Conservation (phyloP, 2,888 invertebrate species). For the Volucella inflata region DNA sequence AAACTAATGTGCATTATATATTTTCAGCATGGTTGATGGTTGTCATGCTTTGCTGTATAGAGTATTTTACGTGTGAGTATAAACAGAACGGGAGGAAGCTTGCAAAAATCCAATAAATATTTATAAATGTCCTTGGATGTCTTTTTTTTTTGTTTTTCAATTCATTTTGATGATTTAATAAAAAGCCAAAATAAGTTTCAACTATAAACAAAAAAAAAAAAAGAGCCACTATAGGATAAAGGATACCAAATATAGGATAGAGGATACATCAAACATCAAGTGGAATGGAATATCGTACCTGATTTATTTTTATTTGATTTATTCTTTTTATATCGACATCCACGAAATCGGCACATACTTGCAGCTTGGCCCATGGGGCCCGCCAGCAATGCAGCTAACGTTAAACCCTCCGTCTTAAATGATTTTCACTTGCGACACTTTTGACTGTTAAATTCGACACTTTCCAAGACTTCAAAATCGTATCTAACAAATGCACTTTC, state of each 20-base stretch:
- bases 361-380: slow-evolving; percentile 90
- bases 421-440: slow-evolving; percentile 78
- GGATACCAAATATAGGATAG: background rate
- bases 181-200: slow-evolving; percentile 9
- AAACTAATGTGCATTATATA: no score
- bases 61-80: no score
- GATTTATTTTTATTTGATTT: slow-evolving; percentile 81
- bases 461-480: background rate
- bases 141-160: background rate
- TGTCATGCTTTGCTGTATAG: no score
- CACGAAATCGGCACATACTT: slow-evolving; percentile 92
- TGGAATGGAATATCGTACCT: slow-evolving; percentile 49
- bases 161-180: background rate
- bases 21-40: no score
- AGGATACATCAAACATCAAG: slow-evolving; percentile 1
- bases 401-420: slow-evolving; percentile 84
- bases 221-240: background rate
- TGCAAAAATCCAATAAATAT: no score
- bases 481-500: slow-evolving; percentile 34
- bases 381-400: slow-evolving; percentile 83
- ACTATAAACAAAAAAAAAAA: no score
- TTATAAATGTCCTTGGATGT: background rate
- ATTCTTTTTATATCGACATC: slow-evolving; percentile 91
- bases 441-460: slow-evolving; percentile 6
- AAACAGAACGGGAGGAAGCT: no score